Percentiles rank a stretch among this genome's conserved stretches.
Evolutionary conservation across 2,797 vertebrate species (phyloP).

Genomic region (Toxotes lorentzi): DNA sequence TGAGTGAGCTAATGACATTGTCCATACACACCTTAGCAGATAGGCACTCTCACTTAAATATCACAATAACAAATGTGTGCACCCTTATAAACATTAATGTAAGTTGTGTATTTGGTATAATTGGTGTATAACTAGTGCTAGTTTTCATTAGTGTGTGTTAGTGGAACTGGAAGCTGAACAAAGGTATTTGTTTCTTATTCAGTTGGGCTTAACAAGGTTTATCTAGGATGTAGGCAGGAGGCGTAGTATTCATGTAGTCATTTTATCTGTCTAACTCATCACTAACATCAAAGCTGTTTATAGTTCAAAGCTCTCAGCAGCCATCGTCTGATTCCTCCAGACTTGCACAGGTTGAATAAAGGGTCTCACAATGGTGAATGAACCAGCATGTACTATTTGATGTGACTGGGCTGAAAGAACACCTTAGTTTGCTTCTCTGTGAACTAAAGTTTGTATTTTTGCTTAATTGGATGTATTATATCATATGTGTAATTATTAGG

Average conservation of each 20-base stretch:
- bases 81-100: background rate
- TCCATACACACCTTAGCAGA: background rate
- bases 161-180: constrained; percentile 13
- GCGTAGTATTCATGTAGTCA: constrained; percentile 10
- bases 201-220: constrained; percentile 3
- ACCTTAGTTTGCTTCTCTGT: background rate
- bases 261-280: constrained; percentile 43
- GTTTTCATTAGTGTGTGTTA: background rate
- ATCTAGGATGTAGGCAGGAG: constrained; percentile 2
- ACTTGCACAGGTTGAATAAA: constrained; percentile 19
- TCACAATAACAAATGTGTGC: background rate
- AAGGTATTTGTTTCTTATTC: constrained; percentile 1
- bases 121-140: no score
- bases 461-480: constrained; percentile 1
- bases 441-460: background rate
- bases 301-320: constrained; percentile 32
- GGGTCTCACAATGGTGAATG: background rate
- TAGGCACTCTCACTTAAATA: background rate
- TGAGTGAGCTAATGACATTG: constrained; percentile 4
- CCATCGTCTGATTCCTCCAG: constrained; percentile 1
- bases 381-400: background rate
- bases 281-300: constrained; percentile 45
- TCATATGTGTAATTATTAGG: background rate
- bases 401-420: background rate
- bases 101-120: no score